These are phyloP conservation scores for Simalia tracyae DNA, from an alignment of 2,797 vertebrate genomes.

Conservation along the genomic window DNA sequence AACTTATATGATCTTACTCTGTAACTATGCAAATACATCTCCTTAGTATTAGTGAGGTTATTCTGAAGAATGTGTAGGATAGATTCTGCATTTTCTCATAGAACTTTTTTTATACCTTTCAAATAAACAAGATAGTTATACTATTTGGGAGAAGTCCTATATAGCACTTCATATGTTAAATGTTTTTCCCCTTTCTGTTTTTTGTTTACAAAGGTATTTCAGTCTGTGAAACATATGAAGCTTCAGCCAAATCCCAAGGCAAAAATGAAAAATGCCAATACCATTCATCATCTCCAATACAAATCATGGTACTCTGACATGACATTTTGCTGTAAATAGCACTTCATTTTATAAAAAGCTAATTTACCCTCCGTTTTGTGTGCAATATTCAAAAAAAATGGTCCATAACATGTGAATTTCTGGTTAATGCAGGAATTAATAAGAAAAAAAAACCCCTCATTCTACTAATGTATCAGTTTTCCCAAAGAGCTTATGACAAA, in stretches of 20 bases:
- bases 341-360: not conserved
- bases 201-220: not conserved
- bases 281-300: not conserved
- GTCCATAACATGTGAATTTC: not conserved
- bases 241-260: not conserved
- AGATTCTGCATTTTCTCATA: not conserved
- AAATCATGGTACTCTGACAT: not conserved
- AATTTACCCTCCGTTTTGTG: not conserved
- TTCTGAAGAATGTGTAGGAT: not conserved
- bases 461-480: not conserved
- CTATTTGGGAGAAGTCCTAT: too few relatives aligned
- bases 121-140: not conserved
- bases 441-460: not conserved
- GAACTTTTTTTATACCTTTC: not conserved
- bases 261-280: not conserved
- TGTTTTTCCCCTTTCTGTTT: not conserved
- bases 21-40: not conserved
- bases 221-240: not conserved
- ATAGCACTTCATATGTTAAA: not conserved
- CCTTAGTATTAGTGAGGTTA: not conserved
- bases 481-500: not conserved
- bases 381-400: not conserved
- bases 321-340: not conserved
- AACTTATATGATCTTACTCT: not conserved
- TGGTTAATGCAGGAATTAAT: not conserved